A percentile compares a stretch with the other conserved stretches of the same genome.
Evolutionary conservation across 2,113 vertebrate genomes (phyloP).

Genomic region (Redunca redunca): DNA sequence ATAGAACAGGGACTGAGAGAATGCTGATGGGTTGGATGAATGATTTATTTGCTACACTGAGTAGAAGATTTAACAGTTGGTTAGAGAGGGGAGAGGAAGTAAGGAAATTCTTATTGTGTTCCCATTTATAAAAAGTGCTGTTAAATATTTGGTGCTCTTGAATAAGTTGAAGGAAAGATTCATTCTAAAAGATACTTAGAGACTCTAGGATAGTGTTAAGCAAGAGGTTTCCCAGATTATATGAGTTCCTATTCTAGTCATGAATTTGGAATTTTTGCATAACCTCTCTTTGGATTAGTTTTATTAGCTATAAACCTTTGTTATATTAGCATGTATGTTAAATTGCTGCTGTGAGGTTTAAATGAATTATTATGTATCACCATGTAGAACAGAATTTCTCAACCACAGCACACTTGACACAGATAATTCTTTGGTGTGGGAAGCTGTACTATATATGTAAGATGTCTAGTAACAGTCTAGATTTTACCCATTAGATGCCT

Average conservation of each 20-base stretch:
- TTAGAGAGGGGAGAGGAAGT: neutral
- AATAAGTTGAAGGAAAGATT: neutral
- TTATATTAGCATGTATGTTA: neutral
- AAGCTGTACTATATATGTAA: neutral
- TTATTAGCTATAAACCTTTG: neutral
- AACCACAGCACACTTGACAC: neutral
- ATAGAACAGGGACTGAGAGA: neutral
- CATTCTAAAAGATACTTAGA: neutral
- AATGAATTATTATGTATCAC: neutral
- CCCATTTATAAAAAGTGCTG: neutral
- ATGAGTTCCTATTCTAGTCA: neutral
- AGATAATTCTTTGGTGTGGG: neutral
- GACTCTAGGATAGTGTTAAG: neutral
- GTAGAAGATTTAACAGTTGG: neutral
- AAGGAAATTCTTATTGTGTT: neutral
- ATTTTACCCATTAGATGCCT: neutral
- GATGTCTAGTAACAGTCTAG: fast-evolving
- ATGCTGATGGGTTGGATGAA: neutral
- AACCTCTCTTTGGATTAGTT: neutral
- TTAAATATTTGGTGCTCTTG: neutral
- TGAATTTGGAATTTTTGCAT: neutral
- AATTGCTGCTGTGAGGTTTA: neutral
- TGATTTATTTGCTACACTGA: neutral
- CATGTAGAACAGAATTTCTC: neutral
- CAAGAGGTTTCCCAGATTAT: neutral